A percentile compares a stretch with the other conserved stretches of the same genome.
Evolutionary conservation across 2,113 vertebrate species (phyloP).

Genomic region (Tangachromis dhanisi): DNA sequence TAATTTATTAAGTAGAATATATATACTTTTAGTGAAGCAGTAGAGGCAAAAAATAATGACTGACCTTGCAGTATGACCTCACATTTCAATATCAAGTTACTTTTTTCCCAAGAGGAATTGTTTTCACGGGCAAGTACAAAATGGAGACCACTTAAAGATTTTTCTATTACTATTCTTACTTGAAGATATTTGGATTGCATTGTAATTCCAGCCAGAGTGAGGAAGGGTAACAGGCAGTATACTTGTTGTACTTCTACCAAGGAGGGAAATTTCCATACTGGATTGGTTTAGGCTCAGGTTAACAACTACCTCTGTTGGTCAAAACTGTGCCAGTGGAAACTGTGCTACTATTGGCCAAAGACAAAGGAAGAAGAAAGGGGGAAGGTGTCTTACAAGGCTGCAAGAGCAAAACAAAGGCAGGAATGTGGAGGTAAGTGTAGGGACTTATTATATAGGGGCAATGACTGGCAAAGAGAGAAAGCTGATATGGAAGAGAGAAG

Average conservation of each 20-base stretch:
- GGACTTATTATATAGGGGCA: not conserved
- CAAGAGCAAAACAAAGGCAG: not conserved
- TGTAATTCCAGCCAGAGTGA: not conserved
- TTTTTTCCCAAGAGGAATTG: not conserved
- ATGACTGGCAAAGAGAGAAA: not conserved
- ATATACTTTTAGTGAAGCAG: not conserved
- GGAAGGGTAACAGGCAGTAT: not conserved
- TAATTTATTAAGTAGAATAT: not conserved
- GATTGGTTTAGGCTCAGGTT: not conserved
- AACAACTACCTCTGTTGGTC: not conserved
- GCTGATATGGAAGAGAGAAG: not conserved
- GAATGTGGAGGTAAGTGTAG: not conserved
- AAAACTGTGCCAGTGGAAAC: not conserved
- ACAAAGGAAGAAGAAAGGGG: not conserved
- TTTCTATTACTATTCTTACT: not conserved
- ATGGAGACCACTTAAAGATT: not conserved
- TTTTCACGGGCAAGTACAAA: not conserved
- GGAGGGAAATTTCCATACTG: not conserved
- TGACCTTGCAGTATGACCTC: not conserved
- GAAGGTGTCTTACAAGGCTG: not conserved
- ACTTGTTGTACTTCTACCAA: not conserved
- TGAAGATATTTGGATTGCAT: not conserved
- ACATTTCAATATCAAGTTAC: not conserved
- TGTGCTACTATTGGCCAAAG: not conserved
- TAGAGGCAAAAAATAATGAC: not conserved